Conservation (phyloP, 2,888 invertebrate genomes). For the Diaperis boleti region DNA sequence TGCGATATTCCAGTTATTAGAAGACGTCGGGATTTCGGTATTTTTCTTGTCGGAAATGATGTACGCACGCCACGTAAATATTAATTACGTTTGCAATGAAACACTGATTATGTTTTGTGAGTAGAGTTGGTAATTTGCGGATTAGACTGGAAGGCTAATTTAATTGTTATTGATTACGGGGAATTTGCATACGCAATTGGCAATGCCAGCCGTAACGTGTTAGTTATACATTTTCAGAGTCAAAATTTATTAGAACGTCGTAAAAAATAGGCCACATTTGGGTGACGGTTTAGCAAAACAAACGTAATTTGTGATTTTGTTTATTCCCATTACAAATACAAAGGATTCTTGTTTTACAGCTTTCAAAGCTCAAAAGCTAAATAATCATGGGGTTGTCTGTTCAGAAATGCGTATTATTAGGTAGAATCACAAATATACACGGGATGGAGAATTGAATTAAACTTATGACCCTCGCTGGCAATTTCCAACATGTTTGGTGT, state of each 20-base stretch:
- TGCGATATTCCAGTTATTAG: conserved; percentile 15
- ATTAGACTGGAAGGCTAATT: conserved; percentile 30
- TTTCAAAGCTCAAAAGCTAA: no score
- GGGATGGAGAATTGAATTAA: no score
- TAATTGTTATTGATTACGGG: conserved; percentile 27
- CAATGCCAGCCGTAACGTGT: conserved; percentile 3
- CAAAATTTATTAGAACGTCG: conserved; percentile 7
- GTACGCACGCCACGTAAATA: conserved; percentile 17
- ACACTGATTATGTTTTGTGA: conserved; percentile 30
- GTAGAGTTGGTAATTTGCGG: conserved; percentile 30
- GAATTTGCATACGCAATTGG: conserved; percentile 31
- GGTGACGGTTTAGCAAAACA: no score
- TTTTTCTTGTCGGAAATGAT: neutral
- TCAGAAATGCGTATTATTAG: no score
- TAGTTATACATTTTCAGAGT: conserved; percentile 6
- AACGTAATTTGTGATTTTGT: no score
- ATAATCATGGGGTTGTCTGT: no score
- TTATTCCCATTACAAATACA: no score
- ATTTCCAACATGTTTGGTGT: no score
- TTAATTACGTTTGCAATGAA: conserved; percentile 29
- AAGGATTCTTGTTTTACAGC: no score
- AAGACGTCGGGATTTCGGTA: neutral
- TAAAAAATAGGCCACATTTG: no score
- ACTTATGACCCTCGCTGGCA: no score
- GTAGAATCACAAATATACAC: no score